Conservation (phyloP, 2,797 vertebrate genomes). For the Malacoctenus gilli region DNA sequence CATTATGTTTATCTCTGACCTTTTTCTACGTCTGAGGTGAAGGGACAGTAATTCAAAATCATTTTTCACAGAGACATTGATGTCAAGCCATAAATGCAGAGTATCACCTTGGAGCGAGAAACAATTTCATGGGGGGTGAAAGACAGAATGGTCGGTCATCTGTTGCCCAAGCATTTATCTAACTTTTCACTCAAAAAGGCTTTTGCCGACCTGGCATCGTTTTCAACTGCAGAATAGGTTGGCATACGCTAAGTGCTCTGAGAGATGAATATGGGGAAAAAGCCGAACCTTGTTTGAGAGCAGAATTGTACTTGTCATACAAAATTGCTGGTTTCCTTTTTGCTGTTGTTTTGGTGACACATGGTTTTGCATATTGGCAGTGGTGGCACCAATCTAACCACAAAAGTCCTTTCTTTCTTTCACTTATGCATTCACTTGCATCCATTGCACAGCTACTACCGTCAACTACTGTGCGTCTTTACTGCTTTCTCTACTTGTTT, state of each 20-base stretch:
- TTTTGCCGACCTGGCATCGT: background rate
- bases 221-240: conserved; percentile 31
- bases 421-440: too few relatives aligned
- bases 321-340: conserved; percentile 19
- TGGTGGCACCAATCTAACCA: background rate
- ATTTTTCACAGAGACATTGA: conserved; percentile 34
- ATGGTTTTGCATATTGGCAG: background rate
- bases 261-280: too few relatives aligned
- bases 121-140: background rate
- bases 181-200: conserved; percentile 38
- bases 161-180: conserved; percentile 23
- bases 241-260: background rate
- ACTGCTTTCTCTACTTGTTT: too few relatives aligned
- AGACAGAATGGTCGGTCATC: conserved; percentile 16
- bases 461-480: too few relatives aligned
- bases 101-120: conserved; percentile 26
- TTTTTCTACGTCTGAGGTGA: conserved; percentile 33
- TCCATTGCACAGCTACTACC: too few relatives aligned
- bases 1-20: conserved; percentile 47
- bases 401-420: background rate
- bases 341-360: too few relatives aligned
- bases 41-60: conserved; percentile 33
- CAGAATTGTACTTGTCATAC: too few relatives aligned
- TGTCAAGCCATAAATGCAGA: conserved; percentile 28
- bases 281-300: conserved; percentile 10